Conservation (phyloP, 2,888 invertebrate genomes). For the Napeogenes inachia region DNA sequence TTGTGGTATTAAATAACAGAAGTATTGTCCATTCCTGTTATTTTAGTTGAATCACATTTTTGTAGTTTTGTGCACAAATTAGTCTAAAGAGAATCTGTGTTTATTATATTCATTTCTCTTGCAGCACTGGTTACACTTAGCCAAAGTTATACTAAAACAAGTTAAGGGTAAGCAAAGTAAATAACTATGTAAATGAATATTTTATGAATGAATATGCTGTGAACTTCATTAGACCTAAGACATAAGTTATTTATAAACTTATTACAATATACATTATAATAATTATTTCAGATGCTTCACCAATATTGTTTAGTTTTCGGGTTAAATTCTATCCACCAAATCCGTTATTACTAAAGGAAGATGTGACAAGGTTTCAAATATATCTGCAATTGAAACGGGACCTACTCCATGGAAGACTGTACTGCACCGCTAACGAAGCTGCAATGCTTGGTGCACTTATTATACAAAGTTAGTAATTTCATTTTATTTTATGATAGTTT, state of each 20-base stretch:
- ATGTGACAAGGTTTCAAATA: slow-evolving; percentile 96
- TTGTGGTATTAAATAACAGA: too few relatives aligned
- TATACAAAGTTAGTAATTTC: slow-evolving; percentile 86
- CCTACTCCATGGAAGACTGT: slow-evolving; percentile 94
- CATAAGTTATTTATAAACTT: neutral
- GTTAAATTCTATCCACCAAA: slow-evolving; percentile 99
- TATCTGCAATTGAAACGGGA: slow-evolving; percentile 96
- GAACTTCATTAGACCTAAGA: too few relatives aligned
- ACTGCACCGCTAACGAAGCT: slow-evolving; percentile 93
- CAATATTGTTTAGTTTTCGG: slow-evolving; percentile 95
- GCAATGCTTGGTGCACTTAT: slow-evolving; percentile 94
- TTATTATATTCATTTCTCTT: slow-evolving; percentile 47
- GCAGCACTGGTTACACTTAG: slow-evolving; percentile 96
- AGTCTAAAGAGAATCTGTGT: too few relatives aligned
- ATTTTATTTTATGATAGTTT: slow-evolving; percentile 15
- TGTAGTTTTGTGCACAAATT: too few relatives aligned
- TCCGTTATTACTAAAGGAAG: slow-evolving; percentile 93
- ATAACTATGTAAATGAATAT: neutral
- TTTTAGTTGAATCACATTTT: too few relatives aligned
- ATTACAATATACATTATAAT: neutral
- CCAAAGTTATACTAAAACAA: slow-evolving; percentile 93
- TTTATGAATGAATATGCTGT: neutral
- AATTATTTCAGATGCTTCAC: slow-evolving; percentile 86
- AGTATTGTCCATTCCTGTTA: too few relatives aligned
- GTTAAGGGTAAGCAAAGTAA: slow-evolving; percentile 83